These are phyloP conservation scores for Pararge aegeria DNA, from an alignment of 1,140 invertebrate genomes.

Conservation along the genomic window DNA sequence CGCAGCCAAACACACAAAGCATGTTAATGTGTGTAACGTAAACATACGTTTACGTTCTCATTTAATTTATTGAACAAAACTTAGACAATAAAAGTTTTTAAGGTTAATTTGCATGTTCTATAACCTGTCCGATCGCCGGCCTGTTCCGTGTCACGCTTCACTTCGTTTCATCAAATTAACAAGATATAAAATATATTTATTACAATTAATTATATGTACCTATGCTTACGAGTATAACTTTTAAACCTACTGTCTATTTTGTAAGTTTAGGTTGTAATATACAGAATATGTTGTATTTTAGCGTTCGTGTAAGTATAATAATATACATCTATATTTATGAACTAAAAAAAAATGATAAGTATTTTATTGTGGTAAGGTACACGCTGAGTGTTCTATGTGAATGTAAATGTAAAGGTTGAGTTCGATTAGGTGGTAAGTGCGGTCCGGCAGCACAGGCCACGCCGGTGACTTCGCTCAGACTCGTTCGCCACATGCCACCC, in stretches of 20 bases:
- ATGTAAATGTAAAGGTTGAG: constrained; percentile 54
- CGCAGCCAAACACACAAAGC: constrained; percentile 25
- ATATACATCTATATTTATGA: constrained; percentile 71
- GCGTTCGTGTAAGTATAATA: constrained; percentile 62
- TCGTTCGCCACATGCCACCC: constrained; percentile 35
- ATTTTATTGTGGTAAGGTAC: constrained; percentile 60
- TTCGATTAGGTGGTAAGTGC: constrained; percentile 44
- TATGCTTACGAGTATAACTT: constrained; percentile 47
- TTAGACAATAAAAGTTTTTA: constrained; percentile 51
- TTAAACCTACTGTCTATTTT: constrained; percentile 65
- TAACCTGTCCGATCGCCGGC: constrained; percentile 34
- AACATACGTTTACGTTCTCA: constrained; percentile 23
- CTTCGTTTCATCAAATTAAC: constrained; percentile 26
- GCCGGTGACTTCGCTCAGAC: constrained; percentile 61
- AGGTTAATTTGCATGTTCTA: constrained; percentile 44
- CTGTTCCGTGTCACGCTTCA: constrained; percentile 26
- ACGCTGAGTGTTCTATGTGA: constrained; percentile 66
- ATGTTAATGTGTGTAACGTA: constrained; percentile 25
- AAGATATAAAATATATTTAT: constrained; percentile 42
- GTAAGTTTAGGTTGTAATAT: constrained; percentile 67
- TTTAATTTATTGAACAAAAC: constrained; percentile 25
- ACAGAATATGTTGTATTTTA: constrained; percentile 63
- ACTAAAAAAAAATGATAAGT: constrained; percentile 61
- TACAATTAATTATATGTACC: constrained; percentile 39
- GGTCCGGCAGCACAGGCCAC: constrained; percentile 15